A percentile compares a stretch with the other conserved stretches of the same genome.
Evolutionary conservation across 2,888 invertebrate species (phyloP).

Genomic region (Pachliopta kotzebuea): DNA sequence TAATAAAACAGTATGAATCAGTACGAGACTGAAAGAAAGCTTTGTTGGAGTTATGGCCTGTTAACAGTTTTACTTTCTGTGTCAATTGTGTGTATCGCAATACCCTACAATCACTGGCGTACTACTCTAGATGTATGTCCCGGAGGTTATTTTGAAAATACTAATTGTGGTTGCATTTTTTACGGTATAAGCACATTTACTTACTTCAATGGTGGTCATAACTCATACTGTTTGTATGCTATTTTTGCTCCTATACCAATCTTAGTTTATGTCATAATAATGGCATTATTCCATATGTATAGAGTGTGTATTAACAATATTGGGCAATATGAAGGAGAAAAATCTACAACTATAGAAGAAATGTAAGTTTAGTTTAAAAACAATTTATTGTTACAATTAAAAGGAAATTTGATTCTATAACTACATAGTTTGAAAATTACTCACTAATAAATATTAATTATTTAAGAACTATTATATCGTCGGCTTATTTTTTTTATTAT

Average conservation of each 20-base stretch:
- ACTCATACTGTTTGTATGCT: slow-evolving; percentile 84
- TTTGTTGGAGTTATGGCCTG: slow-evolving; percentile 62
- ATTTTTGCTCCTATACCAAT: slow-evolving; percentile 84
- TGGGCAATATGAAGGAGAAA: slow-evolving; percentile 75
- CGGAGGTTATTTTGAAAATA: slow-evolving; percentile 75
- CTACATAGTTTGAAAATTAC: no score
- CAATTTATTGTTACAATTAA: neutral
- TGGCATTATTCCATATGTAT: slow-evolving; percentile 85
- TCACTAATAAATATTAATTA: no score
- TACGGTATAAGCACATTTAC: slow-evolving; percentile 82
- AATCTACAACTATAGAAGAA: slow-evolving; percentile 70
- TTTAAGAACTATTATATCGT: no score
- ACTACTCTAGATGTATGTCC: slow-evolving; percentile 84
- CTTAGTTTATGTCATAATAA: slow-evolving; percentile 81
- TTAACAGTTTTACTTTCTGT: slow-evolving; percentile 53
- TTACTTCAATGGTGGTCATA: slow-evolving; percentile 84
- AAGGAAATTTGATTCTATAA: no score
- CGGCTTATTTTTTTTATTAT: neutral
- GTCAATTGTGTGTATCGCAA: slow-evolving; percentile 75
- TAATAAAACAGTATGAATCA: slow-evolving; percentile 55
- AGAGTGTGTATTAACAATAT: slow-evolving; percentile 82
- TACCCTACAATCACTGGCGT: slow-evolving; percentile 86
- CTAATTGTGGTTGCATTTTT: slow-evolving; percentile 85
- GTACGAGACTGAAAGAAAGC: slow-evolving; percentile 60
- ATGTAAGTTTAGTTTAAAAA: slow-evolving; percentile 55